Evolutionary conservation across 1,140 invertebrate genomes (phyloP), one percentile per base, ranked within the genome.

Genomic region (Choristoneura fumiferana): DNA sequence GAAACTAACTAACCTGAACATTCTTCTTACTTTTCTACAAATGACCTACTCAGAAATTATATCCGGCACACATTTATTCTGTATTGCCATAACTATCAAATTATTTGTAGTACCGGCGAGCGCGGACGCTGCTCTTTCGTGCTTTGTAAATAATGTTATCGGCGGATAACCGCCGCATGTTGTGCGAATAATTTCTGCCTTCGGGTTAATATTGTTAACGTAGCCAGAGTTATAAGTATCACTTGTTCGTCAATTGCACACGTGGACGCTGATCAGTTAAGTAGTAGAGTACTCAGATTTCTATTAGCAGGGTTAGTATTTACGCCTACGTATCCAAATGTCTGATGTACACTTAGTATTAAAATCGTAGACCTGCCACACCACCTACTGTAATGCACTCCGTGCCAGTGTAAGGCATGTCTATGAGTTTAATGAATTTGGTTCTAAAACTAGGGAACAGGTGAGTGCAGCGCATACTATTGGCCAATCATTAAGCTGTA

Each of bases 181-280:
- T 73, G 71, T 63, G 69, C 75, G 59, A 69, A 64, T 73, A 53
- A 71, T 76, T 76, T 79, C 71, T 73, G 65, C 71, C 73, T 70
- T 67, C 72, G 77, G 76, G 70, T 76, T 73, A 71, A 76, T 80
- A 81, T 87, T 89, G 82, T 89, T 85, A 77, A 82, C 65, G 73
- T 88, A 87, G 82, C 75, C 71, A 74, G 63, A 83, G 76, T 81
- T 82, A 66, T 84, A 85, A 84, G 81, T 80, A 81, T 82, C 86
- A 89, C 86, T 87, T 81, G 86, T 89, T 89, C 78, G 84, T 86
- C 80, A 81, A 89, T 86, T 89, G 86, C 86, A 89, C 85, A 69
- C 78, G 81, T 83, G 74, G 76, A 76, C 78, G 78, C 77, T 76
- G 78, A 76, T 81, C 79, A 69, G 69, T 79, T 84, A 84, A 68